Conservation (phyloP, 2,888 invertebrate genomes). For the Acleris holmiana region DNA sequence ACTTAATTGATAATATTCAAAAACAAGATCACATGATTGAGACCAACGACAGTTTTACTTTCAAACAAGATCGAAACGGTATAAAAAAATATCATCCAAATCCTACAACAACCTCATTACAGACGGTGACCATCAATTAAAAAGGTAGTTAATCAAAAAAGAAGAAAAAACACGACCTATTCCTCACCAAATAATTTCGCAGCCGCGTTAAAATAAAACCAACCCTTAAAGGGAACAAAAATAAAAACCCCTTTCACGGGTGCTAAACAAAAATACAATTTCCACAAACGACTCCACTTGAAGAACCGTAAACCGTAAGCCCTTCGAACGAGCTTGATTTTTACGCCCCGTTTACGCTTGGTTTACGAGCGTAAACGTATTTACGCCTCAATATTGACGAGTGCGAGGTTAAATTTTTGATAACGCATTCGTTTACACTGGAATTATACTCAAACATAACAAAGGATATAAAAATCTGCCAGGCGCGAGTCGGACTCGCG, state of each 20-base stretch:
- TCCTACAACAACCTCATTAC: no score
- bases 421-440: slow-evolving; percentile 20
- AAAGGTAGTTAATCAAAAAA: neutral
- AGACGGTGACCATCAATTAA: no score
- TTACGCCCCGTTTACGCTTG: slow-evolving; percentile 50
- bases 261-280: slow-evolving; percentile 37
- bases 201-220: neutral
- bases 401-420: slow-evolving; percentile 28
- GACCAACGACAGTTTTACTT: no score
- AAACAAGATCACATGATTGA: no score
- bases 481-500: no score
- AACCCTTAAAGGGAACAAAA: slow-evolving; percentile 17
- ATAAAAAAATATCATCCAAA: no score
- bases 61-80: no score
- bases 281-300: slow-evolving; percentile 42
- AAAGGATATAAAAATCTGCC: neutral
- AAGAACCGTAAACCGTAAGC: slow-evolving; percentile 56
- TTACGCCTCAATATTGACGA: slow-evolving; percentile 45
- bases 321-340: slow-evolving; percentile 53
- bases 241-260: slow-evolving; percentile 35
- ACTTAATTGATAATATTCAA: no score
- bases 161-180: neutral
- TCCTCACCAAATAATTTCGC: neutral
- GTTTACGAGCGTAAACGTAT: slow-evolving; percentile 53
- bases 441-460: neutral